A percentile compares a stretch with the other conserved stretches of the same genome.
Conservation (phyloP, 2,888 invertebrate species). For the Lepidocyrtinus sp. region DNA sequence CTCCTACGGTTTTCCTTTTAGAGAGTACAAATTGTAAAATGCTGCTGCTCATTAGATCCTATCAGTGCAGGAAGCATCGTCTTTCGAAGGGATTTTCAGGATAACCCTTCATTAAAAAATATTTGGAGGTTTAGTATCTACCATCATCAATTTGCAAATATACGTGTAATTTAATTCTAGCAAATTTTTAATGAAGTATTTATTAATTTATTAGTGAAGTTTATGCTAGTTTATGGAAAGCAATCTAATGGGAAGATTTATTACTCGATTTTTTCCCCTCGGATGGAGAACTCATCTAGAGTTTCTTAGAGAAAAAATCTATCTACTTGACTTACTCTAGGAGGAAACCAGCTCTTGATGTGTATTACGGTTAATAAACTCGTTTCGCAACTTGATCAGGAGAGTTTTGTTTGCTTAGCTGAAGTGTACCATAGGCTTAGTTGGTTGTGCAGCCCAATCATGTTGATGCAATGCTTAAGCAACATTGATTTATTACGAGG, state of each 20-base stretch:
- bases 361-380: conserved; percentile 14
- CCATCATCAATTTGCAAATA: no score
- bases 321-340: neutral
- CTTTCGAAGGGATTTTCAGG: no score
- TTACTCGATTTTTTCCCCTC: no score
- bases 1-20: neutral
- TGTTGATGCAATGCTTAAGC: conserved; percentile 20
- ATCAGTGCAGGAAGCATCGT: no score
- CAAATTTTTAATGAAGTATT: no score
- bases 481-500: conserved; percentile 6
- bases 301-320: neutral
- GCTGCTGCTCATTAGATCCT: neutral
- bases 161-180: no score
- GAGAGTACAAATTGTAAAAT: neutral
- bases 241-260: conserved; percentile 6
- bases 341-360: neutral
- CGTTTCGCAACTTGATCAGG: conserved; percentile 18
- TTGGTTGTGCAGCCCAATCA: neutral
- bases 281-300: no score
- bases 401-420: conserved; percentile 6
- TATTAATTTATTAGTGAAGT: no score
- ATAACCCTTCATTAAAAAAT: no score
- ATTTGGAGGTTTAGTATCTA: no score
- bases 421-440: neutral
- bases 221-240: no score